phyloP scores from a whole-genome alignment of 2,113 vertebrate genomes.

The Dasyprocta punctata region DNA sequence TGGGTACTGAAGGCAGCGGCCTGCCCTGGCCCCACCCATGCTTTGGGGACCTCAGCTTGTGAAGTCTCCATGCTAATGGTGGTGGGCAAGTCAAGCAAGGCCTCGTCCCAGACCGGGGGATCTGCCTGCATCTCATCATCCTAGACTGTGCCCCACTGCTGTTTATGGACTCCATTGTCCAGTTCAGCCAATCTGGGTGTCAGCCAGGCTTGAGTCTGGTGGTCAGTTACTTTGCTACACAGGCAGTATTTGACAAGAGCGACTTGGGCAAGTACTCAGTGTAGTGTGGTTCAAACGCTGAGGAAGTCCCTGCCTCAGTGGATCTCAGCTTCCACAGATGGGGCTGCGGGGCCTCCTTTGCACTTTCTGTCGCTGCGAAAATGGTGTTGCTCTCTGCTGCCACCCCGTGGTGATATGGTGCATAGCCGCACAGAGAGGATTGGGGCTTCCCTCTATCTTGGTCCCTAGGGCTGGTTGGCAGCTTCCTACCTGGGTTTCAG shows the following conservation, averaged over 20 bases:
- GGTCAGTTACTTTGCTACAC: slow-evolving; percentile 90
- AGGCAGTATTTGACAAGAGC: slow-evolving; percentile 88
- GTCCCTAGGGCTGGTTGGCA: not conserved
- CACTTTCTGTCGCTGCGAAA: not conserved
- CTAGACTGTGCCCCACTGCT: slow-evolving; percentile 92
- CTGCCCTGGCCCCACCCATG: slow-evolving; percentile 48
- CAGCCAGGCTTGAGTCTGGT: slow-evolving; percentile 86
- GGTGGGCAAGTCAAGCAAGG: slow-evolving; percentile 72
- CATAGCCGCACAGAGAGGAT: not conserved
- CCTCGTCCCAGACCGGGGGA: slow-evolving; percentile 82
- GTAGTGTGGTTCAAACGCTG: slow-evolving; percentile 49
- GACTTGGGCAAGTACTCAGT: slow-evolving; percentile 85
- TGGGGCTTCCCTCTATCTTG: not conserved
- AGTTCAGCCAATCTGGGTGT: slow-evolving; percentile 89
- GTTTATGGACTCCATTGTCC: slow-evolving; percentile 90
- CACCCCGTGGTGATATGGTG: not conserved
- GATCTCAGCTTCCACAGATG: not conserved
- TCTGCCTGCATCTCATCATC: slow-evolving; percentile 92
- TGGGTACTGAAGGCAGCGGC: slow-evolving; percentile 5
- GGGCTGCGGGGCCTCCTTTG: not conserved
- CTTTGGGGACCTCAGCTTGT: slow-evolving; percentile 83
- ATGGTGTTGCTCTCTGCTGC: slow-evolving; percentile 58
- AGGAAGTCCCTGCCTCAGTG: not conserved
- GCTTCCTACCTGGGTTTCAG: not conserved
- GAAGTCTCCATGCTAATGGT: slow-evolving; percentile 80